Conservation (phyloP, 1,140 invertebrate species). For the Helicoverpa armigera region DNA sequence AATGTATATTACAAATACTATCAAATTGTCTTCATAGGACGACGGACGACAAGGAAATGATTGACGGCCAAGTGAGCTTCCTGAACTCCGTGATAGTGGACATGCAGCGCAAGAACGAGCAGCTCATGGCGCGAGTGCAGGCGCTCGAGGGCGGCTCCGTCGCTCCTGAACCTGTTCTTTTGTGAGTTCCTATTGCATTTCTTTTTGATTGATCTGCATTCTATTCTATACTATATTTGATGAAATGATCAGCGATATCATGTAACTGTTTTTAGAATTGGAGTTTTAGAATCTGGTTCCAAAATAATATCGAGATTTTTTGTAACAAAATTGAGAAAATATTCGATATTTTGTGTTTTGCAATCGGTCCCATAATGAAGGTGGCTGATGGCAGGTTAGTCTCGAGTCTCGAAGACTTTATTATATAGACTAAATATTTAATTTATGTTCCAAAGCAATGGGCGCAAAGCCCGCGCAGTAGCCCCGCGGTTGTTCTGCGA, state of each 20-base stretch:
- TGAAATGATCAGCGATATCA: too few species aligned
- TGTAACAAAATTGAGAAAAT: too few species aligned
- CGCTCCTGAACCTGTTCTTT: constrained; percentile 87
- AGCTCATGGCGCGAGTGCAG: constrained; percentile 92
- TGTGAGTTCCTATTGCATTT: constrained; percentile 76
- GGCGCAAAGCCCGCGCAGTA: constrained; percentile 78
- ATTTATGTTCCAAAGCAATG: constrained; percentile 77
- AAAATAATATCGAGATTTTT: too few species aligned
- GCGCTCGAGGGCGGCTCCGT: constrained; percentile 91
- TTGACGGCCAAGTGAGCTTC: constrained; percentile 94
- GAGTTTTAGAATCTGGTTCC: too few species aligned
- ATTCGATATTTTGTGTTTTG: too few species aligned
- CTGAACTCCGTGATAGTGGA: constrained; percentile 98
- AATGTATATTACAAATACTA: not conserved
- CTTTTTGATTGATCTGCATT: too few species aligned
- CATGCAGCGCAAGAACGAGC: constrained; percentile 97
- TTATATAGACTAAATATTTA: not conserved
- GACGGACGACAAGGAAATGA: constrained; percentile 89
- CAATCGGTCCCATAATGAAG: too few species aligned
- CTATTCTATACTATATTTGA: too few species aligned
- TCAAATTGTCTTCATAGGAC: constrained; percentile 71
- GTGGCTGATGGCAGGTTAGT: too few species aligned
- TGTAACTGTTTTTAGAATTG: too few species aligned
- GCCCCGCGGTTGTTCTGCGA: constrained; percentile 97
- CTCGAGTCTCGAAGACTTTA: not conserved